Evolutionary conservation across 1,140 invertebrate genomes (phyloP).

Genomic region (Stegodyphus dumicola): DNA sequence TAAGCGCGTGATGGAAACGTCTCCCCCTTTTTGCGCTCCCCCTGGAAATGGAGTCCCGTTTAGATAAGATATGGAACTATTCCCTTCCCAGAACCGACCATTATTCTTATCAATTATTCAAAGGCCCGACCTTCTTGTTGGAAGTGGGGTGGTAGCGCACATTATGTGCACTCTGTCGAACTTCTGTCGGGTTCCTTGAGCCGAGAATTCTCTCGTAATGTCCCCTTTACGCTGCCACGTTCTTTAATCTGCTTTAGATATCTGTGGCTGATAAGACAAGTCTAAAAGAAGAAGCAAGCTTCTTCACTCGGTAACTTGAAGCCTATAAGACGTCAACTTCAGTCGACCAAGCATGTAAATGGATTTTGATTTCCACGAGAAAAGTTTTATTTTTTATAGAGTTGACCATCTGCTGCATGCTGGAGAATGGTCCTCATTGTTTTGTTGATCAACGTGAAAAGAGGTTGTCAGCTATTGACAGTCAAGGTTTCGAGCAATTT

Average conservation of each 20-base stretch:
- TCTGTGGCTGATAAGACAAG: background rate
- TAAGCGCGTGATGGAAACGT: background rate
- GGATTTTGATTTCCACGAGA: constrained; percentile 13
- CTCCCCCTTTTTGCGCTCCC: background rate
- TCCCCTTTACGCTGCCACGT: background rate
- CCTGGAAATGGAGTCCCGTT: background rate
- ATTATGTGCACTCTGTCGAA: constrained; percentile 21
- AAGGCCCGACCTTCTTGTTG: constrained; percentile 18
- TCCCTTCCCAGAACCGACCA: background rate
- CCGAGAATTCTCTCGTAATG: background rate
- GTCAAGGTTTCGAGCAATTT: background rate
- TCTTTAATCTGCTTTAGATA: background rate
- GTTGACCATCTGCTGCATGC: background rate
- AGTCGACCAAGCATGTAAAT: constrained; percentile 37
- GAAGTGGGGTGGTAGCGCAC: background rate
- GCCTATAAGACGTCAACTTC: constrained; percentile 6
- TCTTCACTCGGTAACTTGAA: background rate
- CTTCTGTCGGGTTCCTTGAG: background rate
- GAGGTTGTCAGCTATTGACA: background rate
- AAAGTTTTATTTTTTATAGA: too few relatives aligned
- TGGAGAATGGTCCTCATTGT: background rate
- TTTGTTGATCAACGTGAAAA: too few relatives aligned
- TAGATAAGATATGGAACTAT: constrained; percentile 37
- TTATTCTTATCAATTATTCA: constrained; percentile 52
- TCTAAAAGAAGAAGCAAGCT: too few relatives aligned